Evolutionary conservation across 2,888 invertebrate genomes (phyloP), one percentile per base, ranked within the genome.

Genomic region (Bugulina stolonifera): DNA sequence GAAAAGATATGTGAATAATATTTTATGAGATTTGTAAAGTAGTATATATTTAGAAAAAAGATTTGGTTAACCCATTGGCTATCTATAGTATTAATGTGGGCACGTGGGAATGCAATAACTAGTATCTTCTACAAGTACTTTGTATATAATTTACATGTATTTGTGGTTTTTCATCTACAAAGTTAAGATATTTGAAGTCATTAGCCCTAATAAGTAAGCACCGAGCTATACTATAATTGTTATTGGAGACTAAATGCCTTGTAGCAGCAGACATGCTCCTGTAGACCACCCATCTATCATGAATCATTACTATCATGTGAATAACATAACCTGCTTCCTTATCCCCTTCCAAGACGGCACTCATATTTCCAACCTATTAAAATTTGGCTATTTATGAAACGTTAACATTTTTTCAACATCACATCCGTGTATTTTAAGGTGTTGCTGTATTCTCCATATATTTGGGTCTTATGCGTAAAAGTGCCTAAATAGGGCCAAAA

Each of bases 81-180:
- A 14, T 14, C 64, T 64, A 14, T 14, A 25, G 32, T 32, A 14
- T 27, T 27, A 27, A 32, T 64, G 64, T 34, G 34, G 29, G 29
- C 32, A 10, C 23, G 25, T 2, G 10, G 10, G 64, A 64, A 43
- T 43, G 43, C 43, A 10, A 43, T 10, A 43, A 10, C 43, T 43
- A 43, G 10, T 43, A 5, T 10, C 43, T 43, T 43, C 43, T 43
- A 10, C 18, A 43, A 43, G 43, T 18, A 43, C 43, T 43, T 32
- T 32, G 2, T 10, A 27, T 32, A 64, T 64, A 64, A 64, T 64
- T 64, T 32, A 34, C 64, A 32, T 64, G 64, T 64, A 32, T 64
- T 34, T 64, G 64, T 64, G 64, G 64, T 64, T 32, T 43, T 64
- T 27, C 32, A 32, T n/a, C 14, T 64, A 64, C 64, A 64, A 64